Evolutionary conservation across 2,888 invertebrate genomes (phyloP).

Genomic region (Caenorhabditis virilis): DNA sequence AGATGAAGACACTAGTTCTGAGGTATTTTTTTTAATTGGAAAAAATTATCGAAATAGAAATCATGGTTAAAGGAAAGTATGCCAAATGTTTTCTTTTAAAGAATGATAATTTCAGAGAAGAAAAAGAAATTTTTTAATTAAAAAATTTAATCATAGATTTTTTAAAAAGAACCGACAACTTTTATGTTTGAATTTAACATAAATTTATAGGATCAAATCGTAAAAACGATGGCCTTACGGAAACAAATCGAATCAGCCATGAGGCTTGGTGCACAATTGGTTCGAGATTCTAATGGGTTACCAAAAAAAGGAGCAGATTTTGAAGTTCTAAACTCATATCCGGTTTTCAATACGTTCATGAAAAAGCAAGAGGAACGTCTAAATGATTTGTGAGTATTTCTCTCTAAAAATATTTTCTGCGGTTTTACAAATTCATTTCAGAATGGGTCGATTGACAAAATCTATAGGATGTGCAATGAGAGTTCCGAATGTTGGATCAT

Average conservation of each 20-base stretch:
- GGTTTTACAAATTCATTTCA: slow-evolving; percentile 11
- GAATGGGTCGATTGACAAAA: slow-evolving; percentile 36
- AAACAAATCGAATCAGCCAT: slow-evolving; percentile 27
- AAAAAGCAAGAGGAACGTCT: slow-evolving; percentile 40
- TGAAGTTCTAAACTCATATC: slow-evolving; percentile 58
- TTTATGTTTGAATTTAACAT: too few relatives aligned
- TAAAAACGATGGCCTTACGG: slow-evolving; percentile 2
- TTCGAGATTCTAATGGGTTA: slow-evolving; percentile 39
- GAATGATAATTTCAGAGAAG: too few relatives aligned
- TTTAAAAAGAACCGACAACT: too few relatives aligned
- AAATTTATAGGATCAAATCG: too few relatives aligned
- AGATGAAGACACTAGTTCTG: too few relatives aligned
- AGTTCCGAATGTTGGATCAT: slow-evolving; percentile 33
- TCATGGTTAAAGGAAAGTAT: too few relatives aligned
- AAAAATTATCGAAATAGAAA: too few relatives aligned
- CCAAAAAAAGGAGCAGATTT: slow-evolving; percentile 54
- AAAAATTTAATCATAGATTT: too few relatives aligned
- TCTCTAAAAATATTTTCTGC: neutral
- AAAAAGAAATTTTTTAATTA: too few relatives aligned
- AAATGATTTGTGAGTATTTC: slow-evolving; percentile 37
- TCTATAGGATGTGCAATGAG: slow-evolving; percentile 44
- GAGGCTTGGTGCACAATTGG: slow-evolving; percentile 26
- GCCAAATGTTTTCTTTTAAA: too few relatives aligned
- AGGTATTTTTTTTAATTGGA: too few relatives aligned
- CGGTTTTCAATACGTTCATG: slow-evolving; percentile 56